These are phyloP conservation scores for Anthonomus grandis DNA, from an alignment of 1,140 invertebrate species.

Conservation along the genomic window DNA sequence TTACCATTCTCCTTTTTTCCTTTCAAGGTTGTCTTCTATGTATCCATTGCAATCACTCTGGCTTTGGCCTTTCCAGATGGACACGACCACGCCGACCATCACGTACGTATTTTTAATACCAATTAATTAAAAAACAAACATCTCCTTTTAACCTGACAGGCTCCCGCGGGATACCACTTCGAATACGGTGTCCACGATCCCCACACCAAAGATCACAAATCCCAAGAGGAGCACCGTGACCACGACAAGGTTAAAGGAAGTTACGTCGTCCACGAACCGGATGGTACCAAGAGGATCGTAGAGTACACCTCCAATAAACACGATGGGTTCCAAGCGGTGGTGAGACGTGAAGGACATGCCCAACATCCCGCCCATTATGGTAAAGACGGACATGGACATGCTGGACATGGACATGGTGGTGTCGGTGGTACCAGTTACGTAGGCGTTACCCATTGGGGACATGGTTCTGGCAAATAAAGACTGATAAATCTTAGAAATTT, in stretches of 20 bases:
- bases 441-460: constrained; percentile 34
- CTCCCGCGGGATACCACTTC: constrained; percentile 46
- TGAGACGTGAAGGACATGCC: constrained; percentile 38
- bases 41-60: constrained; percentile 9
- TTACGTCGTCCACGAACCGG: constrained; percentile 50
- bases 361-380: constrained; percentile 20
- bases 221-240: constrained; percentile 50
- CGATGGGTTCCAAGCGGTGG: constrained; percentile 51
- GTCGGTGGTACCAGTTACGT: constrained; percentile 32
- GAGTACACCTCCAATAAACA: constrained; percentile 49
- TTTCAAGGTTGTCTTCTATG: constrained; percentile 6
- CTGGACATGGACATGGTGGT: constrained; percentile 26
- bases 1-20: no score
- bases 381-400: constrained; percentile 16
- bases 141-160: no score
- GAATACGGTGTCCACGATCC: constrained; percentile 52
- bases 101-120: constrained; percentile 2
- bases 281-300: constrained; percentile 49
- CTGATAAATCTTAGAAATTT: no score
- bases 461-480: constrained; percentile 19
- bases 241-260: constrained; percentile 50
- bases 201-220: constrained; percentile 52
- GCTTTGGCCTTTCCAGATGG: neutral
- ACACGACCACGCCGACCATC: constrained; percentile 3
- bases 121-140: no score